phyloP scores from a whole-genome alignment of 2,888 invertebrate genomes.

The Acleris laterana region DNA sequence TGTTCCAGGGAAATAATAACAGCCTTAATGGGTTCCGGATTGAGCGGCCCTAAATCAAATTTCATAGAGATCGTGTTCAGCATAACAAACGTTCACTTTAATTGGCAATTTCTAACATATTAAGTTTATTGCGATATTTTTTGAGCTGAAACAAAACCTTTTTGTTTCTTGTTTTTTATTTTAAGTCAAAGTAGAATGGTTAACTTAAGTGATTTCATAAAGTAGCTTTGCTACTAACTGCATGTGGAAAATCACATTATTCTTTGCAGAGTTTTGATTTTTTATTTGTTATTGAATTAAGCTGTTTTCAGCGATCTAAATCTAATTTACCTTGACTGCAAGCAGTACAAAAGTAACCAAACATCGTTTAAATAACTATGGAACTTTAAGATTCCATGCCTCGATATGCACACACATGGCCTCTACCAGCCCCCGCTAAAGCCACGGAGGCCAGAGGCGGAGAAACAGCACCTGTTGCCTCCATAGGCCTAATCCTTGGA shows the following conservation, averaged over 20 bases:
- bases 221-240: too few species aligned
- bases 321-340: background rate
- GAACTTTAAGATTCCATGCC: slow-evolving; percentile 9
- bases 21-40: slow-evolving; percentile 31
- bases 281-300: too few species aligned
- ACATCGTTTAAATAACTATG: slow-evolving; percentile 10
- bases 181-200: too few species aligned
- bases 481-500: slow-evolving; percentile 71
- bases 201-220: too few species aligned
- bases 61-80: slow-evolving; percentile 21
- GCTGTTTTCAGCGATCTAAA: too few species aligned
- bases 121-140: background rate
- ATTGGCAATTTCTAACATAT: slow-evolving; percentile 8
- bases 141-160: too few species aligned
- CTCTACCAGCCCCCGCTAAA: slow-evolving; percentile 14
- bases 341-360: slow-evolving; percentile 1
- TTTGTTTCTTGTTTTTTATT: background rate
- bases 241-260: too few species aligned
- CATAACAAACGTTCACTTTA: slow-evolving; percentile 15
- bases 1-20: slow-evolving; percentile 31
- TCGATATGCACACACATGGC: slow-evolving; percentile 22
- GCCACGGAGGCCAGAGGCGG: slow-evolving; percentile 32
- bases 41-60: slow-evolving; percentile 24
- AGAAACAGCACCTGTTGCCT: slow-evolving; percentile 72
- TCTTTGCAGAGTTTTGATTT: too few species aligned